Percentiles rank a stretch among this genome's conserved stretches.
phyloP scores from a whole-genome alignment of 2,113 vertebrate genomes.

The Opisthocomus hoazin region DNA sequence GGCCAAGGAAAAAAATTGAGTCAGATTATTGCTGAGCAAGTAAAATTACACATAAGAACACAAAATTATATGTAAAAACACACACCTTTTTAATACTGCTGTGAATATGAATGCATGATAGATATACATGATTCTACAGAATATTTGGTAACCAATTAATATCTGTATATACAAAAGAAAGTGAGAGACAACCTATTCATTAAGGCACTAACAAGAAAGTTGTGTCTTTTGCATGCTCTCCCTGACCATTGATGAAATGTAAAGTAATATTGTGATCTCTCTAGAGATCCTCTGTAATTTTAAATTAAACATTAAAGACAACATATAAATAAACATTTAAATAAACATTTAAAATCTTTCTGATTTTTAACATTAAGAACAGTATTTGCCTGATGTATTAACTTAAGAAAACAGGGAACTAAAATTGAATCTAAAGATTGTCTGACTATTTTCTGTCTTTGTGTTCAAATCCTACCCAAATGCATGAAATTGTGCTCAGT shows the following conservation, averaged over 20 bases:
- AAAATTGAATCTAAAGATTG: not conserved
- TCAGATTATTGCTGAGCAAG: not conserved
- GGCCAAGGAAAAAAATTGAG: not conserved
- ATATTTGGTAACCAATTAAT: not conserved
- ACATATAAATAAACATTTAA: no score
- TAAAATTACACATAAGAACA: not conserved
- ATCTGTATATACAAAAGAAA: not conserved
- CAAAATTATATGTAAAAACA: not conserved
- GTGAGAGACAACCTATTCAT: not conserved
- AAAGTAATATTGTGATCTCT: not conserved
- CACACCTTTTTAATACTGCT: not conserved
- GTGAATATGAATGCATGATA: not conserved
- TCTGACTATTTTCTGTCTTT: not conserved
- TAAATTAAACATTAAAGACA: not conserved
- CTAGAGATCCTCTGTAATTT: not conserved
- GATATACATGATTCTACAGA: not conserved
- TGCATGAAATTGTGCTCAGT: not conserved
- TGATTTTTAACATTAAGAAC: not conserved
- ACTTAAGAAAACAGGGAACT: not conserved
- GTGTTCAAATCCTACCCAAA: not conserved
- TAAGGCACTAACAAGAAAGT: not conserved
- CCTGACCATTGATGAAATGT: not conserved
- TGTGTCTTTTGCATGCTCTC: not conserved
- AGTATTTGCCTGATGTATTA: not conserved
- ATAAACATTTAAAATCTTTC: fast-evolving